Evolutionary conservation across 2,113 vertebrate genomes (phyloP).

Genomic region (Cyanocitta stelleri): DNA sequence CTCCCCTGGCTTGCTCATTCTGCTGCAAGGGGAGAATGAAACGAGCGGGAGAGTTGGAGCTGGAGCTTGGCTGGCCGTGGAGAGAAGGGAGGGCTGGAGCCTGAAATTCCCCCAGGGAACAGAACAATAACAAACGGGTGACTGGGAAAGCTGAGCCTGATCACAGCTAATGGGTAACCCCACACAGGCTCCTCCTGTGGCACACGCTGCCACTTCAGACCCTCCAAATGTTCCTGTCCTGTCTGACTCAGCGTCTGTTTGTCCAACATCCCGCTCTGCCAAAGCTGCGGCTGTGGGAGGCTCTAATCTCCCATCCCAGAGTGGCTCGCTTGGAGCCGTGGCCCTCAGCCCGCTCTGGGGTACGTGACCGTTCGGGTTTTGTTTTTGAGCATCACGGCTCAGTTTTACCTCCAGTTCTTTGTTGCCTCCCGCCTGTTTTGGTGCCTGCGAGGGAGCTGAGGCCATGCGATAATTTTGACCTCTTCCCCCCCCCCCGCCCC

Average conservation of each 20-base stretch:
- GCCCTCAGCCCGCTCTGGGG: fast-evolving
- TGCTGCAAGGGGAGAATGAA: background rate
- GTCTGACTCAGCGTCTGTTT: fast-evolving
- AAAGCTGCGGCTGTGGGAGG: fast-evolving
- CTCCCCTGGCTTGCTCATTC: background rate
- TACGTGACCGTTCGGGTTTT: fast-evolving
- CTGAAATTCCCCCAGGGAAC: background rate
- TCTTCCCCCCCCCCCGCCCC: fast-evolving
- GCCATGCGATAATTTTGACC: fast-evolving
- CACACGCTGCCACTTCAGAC: background rate
- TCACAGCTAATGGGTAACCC: background rate
- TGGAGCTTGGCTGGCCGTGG: background rate
- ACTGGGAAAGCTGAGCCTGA: background rate
- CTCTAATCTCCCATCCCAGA: background rate
- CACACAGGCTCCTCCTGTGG: fast-evolving
- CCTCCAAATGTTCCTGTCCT: fast-evolving
- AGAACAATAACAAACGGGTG: fast-evolving
- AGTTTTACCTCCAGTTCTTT: background rate
- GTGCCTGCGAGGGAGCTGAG: background rate
- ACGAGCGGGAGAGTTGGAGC: fast-evolving
- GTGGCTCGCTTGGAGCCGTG: background rate
- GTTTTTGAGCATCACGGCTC: background rate
- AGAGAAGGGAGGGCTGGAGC: background rate
- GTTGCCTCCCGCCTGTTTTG: background rate
- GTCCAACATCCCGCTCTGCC: fast-evolving